Evolutionary conservation across 2,888 invertebrate genomes (phyloP).

Genomic region (Sylvicola fuscatus): DNA sequence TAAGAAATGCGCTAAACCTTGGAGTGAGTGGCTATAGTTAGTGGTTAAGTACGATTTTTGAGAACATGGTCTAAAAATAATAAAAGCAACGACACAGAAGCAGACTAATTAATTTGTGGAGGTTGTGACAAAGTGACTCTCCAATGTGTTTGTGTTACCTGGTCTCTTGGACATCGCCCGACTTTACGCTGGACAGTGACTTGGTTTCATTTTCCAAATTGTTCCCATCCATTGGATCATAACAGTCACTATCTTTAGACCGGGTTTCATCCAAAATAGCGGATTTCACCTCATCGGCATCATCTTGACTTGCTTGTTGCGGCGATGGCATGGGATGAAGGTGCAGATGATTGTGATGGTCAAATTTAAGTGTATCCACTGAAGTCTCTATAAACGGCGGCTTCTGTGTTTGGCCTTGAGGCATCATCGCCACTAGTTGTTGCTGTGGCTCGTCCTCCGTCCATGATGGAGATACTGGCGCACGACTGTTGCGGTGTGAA

Average conservation of each 20-base stretch:
- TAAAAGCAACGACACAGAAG: neutral
- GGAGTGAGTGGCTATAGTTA: no score
- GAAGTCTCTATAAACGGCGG: conserved; percentile 1
- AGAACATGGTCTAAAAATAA: neutral
- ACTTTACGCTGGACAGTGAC: conserved; percentile 64
- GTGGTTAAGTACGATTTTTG: no score
- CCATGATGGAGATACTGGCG: conserved; percentile 24
- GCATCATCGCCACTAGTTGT: neutral
- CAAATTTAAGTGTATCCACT: neutral
- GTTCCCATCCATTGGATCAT: conserved; percentile 66
- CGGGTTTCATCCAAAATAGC: no score
- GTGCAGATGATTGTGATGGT: conserved; percentile 1
- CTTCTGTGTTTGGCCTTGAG: conserved; percentile 1
- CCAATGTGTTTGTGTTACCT: conserved; percentile 33
- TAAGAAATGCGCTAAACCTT: no score
- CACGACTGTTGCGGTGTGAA: conserved; percentile 16
- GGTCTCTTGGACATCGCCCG: conserved; percentile 57
- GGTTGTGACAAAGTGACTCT: neutral
- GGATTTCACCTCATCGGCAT: no score
- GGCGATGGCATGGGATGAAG: no score
- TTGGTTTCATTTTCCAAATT: conserved; percentile 85
- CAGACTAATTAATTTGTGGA: neutral
- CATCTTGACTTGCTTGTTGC: no score
- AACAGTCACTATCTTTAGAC: conserved; percentile 47
- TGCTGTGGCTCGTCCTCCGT: conserved; percentile 19